Evolutionary conservation across 2,888 invertebrate genomes (phyloP).

Genomic region (Hymenopus coronatus): DNA sequence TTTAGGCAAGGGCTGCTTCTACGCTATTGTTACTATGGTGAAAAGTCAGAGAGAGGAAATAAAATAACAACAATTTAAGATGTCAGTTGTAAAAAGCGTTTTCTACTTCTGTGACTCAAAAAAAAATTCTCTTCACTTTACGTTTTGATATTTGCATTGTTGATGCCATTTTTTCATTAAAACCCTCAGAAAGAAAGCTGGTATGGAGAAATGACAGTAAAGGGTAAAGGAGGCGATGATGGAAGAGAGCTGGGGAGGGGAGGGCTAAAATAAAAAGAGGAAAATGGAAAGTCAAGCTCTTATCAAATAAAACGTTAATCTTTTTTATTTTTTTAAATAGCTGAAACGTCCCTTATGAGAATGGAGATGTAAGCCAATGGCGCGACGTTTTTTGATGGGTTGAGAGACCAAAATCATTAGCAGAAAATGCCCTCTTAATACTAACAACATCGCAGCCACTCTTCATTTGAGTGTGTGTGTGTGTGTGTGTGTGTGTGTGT

Average conservation of each 20-base stretch:
- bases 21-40: too few relatives aligned
- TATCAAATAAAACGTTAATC: neutral
- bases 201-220: neutral
- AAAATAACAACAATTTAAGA: neutral
- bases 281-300: neutral
- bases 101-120: neutral
- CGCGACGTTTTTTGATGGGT: neutral
- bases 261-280: neutral
- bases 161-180: neutral
- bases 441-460: conserved; percentile 1
- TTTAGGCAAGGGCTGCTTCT: too few relatives aligned
- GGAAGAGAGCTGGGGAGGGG: neutral
- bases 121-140: neutral
- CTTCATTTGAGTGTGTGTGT: neutral
- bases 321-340: neutral
- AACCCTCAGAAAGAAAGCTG: neutral
- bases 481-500: neutral
- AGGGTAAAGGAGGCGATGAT: neutral
- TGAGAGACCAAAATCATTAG: neutral
- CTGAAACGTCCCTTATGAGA: neutral
- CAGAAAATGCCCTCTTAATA: neutral
- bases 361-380: neutral
- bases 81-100: neutral
- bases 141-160: neutral
- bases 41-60: neutral